Evolutionary conservation across 2,797 vertebrate species (phyloP), one percentile per base, ranked within the genome.

Genomic region (Notamacropus eugenii): DNA sequence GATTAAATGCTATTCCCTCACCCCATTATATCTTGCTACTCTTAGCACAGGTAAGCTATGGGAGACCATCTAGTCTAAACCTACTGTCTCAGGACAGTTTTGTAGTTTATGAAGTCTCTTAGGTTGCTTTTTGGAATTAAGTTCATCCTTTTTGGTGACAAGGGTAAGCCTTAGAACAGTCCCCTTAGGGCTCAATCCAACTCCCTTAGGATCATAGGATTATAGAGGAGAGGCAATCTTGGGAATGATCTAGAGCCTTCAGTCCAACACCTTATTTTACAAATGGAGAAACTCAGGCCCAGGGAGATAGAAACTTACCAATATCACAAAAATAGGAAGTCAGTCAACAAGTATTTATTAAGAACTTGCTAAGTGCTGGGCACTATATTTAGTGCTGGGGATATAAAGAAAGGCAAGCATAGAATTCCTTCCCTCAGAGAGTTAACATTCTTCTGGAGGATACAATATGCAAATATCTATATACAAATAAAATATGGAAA

Each of bases 181-280:
- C n/a, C 6, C 92, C 54, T 94, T 93, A 93, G 94, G 93, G 93
- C 46, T 52, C 58, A 91, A 82, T 95, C 90, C 57, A 90, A n/a
- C 54, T 95, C 57, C 74, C 52, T 19, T 22, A 11, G 16, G n/a
- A n/a, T 24, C n/a, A 82, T 10, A 46, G 67, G 19, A 82, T 82
- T 82, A 40, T 74, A 40, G 67, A 40, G 12, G 34, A 2, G 67
- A 74, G 19, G 19, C 34, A 74, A 40, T 74, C 1, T 40, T 74
- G 24, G 16, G n/a, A 31, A 67, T n/a, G n/a, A 19, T 22, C 6
- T 40, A 74, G 67, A 57, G 56, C 5, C 56, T 57, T 57, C 40
- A 29, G 24, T 58, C n/a, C n/a, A 82, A 82, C 19, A 22, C n/a
- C 19, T 82, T n/a, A 82, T 22, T 40, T 24, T 82, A 40, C 19